Evolutionary conservation across 2,888 invertebrate genomes (phyloP), one percentile per base, ranked within the genome.

Genomic region (Ptychoptera albimana): DNA sequence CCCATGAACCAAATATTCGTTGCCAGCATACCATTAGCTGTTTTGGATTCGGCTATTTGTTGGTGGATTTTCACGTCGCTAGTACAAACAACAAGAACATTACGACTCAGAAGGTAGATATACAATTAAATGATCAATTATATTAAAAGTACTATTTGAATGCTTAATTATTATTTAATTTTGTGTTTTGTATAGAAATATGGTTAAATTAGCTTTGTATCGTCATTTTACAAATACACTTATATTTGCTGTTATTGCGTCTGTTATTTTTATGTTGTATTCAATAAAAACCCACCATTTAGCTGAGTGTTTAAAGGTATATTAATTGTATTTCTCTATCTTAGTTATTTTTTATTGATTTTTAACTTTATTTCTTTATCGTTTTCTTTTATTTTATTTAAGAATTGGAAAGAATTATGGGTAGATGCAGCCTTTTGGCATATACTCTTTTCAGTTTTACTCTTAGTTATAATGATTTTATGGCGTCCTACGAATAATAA

Each of bases 401-500:
- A 81, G 79, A 82, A 84, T 50, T 94, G 93, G 93, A 83, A 82
- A 57, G 82, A 86, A 57, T 72, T 89, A 51, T 96, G 94, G 94
- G 68, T 94, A 55, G 92, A 94, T 60, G 87, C 89, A 51, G 93
- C 89, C 3, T 94, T 87, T 64, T 94, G 94, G 94, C 93, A 92
- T 65, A 74, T 93, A 32, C 70, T 93, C 46, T 94, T 96, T 66
- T 88, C 86, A 12, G 73, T 83, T 51, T 76, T 96, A 45, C 71
- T 96, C 16, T 67, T 86, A 34, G 87, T 87, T 31, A 94, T 96
- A 53, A 93, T 94, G 87, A 75, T 94, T 49, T 73, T 94, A 49
- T 94, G 93, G 93, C 72, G 94, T 51, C 94, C 94, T 6, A 89
- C 91, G 13, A 88, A 87, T 61, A 94, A 94, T 66, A 94, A 93